These are phyloP conservation scores for Microcebus lehilahytsara DNA, from an alignment of 2,113 vertebrate species.

Conservation along the genomic window DNA sequence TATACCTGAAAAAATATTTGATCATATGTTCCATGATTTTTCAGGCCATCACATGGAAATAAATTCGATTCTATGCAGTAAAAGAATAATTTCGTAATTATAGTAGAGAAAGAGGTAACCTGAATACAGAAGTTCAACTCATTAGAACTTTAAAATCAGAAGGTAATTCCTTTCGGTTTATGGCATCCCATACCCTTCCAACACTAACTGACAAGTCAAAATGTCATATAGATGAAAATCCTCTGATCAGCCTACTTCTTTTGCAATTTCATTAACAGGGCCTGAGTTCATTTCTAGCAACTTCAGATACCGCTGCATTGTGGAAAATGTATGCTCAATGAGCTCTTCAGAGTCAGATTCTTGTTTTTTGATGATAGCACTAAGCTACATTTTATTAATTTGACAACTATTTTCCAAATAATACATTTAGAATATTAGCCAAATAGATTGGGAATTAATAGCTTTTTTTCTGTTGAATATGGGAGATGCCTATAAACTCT, in stretches of 20 bases:
- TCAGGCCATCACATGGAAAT: neutral
- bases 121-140: neutral
- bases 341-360: neutral
- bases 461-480: neutral
- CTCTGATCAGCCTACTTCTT: neutral
- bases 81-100: neutral
- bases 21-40: neutral
- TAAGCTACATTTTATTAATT: neutral
- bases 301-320: neutral
- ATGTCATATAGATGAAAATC: neutral
- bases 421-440: neutral
- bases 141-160: neutral
- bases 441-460: neutral
- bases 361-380: neutral
- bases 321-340: neutral
- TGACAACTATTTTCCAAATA: neutral
- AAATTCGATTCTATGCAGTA: neutral
- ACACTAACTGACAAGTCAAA: neutral
- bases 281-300: neutral
- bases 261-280: neutral
- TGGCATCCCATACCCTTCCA: neutral
- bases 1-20: neutral
- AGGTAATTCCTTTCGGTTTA: neutral
- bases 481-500: neutral
- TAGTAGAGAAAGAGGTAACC: neutral